Evolutionary conservation across 2,797 vertebrate genomes (phyloP).

Genomic region (Lates japonicus): DNA sequence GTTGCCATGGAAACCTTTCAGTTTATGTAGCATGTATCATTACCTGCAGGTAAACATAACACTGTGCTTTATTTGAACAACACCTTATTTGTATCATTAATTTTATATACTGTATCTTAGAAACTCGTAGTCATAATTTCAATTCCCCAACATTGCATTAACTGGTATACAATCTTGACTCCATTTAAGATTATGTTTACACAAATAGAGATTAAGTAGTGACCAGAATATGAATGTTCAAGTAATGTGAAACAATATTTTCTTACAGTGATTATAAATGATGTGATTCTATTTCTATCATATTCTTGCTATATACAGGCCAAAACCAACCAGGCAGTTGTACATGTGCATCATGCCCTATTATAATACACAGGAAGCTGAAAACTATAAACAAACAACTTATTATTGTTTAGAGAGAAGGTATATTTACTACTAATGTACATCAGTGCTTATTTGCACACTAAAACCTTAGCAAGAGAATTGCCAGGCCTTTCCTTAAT

Average conservation of each 20-base stretch:
- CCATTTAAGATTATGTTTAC: conserved; percentile 45
- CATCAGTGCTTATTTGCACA: conserved; percentile 36
- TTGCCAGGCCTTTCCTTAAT: conserved; percentile 10
- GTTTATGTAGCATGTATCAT: conserved; percentile 43
- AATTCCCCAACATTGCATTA: conserved; percentile 28
- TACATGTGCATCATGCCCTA: conserved; percentile 52
- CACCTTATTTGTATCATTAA: conserved; percentile 50
- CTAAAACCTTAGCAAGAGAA: conserved; percentile 20
- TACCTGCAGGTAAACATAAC: conserved; percentile 56
- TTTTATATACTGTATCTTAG: conserved; percentile 32
- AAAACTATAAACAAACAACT: conserved; percentile 54
- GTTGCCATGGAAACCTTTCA: conserved; percentile 57
- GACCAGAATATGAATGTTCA: conserved; percentile 57
- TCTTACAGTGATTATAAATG: conserved; percentile 39
- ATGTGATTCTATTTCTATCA: conserved; percentile 58
- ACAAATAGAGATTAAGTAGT: conserved; percentile 51
- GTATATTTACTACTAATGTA: conserved; percentile 56
- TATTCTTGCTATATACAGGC: conserved; percentile 70
- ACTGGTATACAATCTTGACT: conserved; percentile 45
- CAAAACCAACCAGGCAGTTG: conserved; percentile 52
- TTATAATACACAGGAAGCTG: conserved; percentile 53
- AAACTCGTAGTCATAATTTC: conserved; percentile 29
- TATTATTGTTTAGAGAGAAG: conserved; percentile 44
- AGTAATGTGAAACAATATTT: conserved; percentile 61
- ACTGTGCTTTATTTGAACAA: conserved; percentile 73